These are phyloP conservation scores for Neodiprion virginianus DNA, from an alignment of 1,140 invertebrate genomes.

Conservation along the genomic window DNA sequence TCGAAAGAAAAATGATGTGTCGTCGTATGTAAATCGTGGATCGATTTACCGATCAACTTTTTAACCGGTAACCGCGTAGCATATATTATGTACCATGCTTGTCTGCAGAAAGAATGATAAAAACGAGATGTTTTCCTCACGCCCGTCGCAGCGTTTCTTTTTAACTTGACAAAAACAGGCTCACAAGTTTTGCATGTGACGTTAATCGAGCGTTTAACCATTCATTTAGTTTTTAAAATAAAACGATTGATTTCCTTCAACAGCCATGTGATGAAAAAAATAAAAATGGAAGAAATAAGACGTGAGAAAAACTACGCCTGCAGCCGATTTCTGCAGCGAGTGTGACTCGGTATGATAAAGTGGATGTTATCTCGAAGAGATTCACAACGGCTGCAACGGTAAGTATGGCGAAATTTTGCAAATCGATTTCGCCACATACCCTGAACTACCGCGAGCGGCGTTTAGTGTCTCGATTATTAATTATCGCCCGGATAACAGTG, in stretches of 20 bases:
- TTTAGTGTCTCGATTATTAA: no score
- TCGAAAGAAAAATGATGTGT: not conserved
- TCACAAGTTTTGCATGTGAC: not conserved
- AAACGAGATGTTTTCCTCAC: slow-evolving; percentile 1
- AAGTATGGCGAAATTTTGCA: no score
- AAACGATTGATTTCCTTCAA: not conserved
- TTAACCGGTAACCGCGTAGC: not conserved
- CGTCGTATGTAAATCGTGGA: not conserved
- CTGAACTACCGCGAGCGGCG: no score
- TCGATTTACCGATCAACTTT: slow-evolving; percentile 5
- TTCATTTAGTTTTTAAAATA: not conserved
- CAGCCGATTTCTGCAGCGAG: no score
- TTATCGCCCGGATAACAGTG: no score
- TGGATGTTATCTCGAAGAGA: no score
- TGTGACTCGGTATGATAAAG: no score
- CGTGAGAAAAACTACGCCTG: no score
- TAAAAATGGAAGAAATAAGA: no score
- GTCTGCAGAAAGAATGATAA: not conserved
- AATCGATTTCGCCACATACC: no score
- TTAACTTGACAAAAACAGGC: not conserved
- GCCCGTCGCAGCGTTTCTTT: not conserved
- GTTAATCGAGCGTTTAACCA: not conserved
- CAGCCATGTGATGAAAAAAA: not conserved
- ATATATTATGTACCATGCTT: not conserved
- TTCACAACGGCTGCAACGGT: no score